Evolutionary conservation across 1,140 invertebrate species (phyloP).

Genomic region (Reticulitermes speratus): DNA sequence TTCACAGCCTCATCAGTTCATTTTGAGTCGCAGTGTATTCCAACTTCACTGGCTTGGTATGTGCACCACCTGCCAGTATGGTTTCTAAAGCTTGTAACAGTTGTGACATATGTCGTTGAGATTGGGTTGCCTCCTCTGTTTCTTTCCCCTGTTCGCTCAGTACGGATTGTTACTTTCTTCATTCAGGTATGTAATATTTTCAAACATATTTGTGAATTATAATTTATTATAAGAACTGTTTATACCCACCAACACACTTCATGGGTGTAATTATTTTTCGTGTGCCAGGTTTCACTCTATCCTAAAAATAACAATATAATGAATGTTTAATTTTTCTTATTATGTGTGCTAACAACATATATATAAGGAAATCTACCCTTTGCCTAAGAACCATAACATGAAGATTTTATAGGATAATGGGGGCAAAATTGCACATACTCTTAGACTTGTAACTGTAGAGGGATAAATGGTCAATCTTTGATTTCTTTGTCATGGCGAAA

Average conservation of each 20-base stretch:
- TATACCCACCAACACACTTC: not conserved
- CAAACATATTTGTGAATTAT: not conserved
- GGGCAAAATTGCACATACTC: no score
- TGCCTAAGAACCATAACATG: no score
- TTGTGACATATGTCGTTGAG: slow-evolving; percentile 65
- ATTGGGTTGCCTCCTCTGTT: slow-evolving; percentile 74
- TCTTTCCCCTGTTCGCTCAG: slow-evolving; percentile 67
- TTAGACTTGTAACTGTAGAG: no score
- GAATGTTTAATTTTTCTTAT: no score
- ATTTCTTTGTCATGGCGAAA: no score
- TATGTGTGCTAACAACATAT: no score
- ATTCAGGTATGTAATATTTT: slow-evolving; percentile 57
- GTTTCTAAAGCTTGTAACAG: slow-evolving; percentile 64
- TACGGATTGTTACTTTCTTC: slow-evolving; percentile 65
- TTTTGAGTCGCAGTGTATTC: slow-evolving; percentile 76
- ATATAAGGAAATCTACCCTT: no score
- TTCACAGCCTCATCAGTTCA: slow-evolving; percentile 68
- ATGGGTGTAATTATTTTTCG: not conserved
- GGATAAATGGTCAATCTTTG: no score
- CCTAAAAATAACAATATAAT: not conserved
- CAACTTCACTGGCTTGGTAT: slow-evolving; percentile 68
- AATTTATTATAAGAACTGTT: not conserved
- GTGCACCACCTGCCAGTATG: slow-evolving; percentile 66
- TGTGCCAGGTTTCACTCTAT: not conserved
- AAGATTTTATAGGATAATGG: no score